Evolutionary conservation across 2,113 vertebrate species (phyloP).

Genomic region (Isichthys henryi): DNA sequence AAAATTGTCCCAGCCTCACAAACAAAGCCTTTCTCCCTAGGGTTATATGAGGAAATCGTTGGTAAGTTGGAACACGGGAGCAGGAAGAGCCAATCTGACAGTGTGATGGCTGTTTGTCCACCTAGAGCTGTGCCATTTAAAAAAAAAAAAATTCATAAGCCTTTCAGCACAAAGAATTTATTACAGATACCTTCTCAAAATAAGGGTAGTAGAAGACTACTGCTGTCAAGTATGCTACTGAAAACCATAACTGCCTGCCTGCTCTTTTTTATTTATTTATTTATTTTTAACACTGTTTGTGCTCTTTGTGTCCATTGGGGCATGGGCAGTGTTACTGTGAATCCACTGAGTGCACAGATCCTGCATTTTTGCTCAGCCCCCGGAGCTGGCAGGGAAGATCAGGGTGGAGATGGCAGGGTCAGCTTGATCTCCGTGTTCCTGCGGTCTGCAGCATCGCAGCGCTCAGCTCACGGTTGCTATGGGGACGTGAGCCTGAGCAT

Average conservation of each 20-base stretch:
- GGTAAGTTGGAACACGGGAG: neutral
- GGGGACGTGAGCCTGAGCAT: neutral
- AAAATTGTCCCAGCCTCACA: neutral
- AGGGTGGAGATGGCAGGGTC: neutral
- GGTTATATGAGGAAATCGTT: neutral
- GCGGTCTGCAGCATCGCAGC: neutral
- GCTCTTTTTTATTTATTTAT: neutral
- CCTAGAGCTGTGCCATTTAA: neutral
- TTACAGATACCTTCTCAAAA: neutral
- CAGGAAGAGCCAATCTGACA: neutral
- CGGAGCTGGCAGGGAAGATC: neutral
- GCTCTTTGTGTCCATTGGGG: neutral
- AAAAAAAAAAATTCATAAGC: neutral
- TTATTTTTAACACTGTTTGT: neutral
- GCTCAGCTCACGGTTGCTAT: neutral
- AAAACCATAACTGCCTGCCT: neutral
- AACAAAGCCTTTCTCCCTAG: neutral
- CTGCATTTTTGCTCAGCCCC: constrained; percentile 9
- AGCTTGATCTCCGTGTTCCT: neutral
- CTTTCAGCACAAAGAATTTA: neutral
- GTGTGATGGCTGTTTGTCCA: neutral
- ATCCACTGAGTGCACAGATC: neutral
- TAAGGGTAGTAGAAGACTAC: neutral
- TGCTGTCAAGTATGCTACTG: neutral
- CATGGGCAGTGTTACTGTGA: neutral